phyloP scores from a whole-genome alignment of 2,888 invertebrate species.

The Pinctada fucata region DNA sequence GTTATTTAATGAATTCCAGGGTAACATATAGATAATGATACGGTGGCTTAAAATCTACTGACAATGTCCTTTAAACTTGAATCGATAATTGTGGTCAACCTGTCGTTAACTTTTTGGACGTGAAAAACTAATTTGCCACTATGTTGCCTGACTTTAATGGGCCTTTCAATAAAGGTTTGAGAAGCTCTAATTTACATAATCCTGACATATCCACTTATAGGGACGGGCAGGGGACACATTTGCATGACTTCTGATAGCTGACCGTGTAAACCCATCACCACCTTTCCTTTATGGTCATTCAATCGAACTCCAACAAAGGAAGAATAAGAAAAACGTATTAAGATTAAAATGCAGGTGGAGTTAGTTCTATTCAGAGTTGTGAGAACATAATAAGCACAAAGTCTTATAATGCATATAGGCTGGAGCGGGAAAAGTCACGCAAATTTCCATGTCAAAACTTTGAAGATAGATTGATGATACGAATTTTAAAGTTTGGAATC shows the following conservation, averaged over 20 bases:
- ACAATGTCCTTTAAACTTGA: not conserved
- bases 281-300: not conserved
- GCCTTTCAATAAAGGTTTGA: not conserved
- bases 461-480: no score
- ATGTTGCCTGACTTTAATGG: not conserved
- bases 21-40: conserved; percentile 24
- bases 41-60: not conserved
- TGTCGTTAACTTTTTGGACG: not conserved
- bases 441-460: no score
- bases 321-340: not conserved
- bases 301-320: not conserved
- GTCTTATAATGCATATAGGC: no score
- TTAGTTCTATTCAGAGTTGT: no score
- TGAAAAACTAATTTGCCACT: not conserved
- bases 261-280: not conserved
- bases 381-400: no score
- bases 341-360: not conserved
- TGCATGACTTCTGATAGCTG: not conserved
- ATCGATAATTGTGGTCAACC: not conserved
- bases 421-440: no score
- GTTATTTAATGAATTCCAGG: conserved; percentile 16
- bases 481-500: no score
- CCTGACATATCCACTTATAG: not conserved
- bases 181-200: not conserved
- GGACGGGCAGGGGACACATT: not conserved